Evolutionary conservation across 2,888 invertebrate species (phyloP).

Genomic region (Andrena trimmerana): DNA sequence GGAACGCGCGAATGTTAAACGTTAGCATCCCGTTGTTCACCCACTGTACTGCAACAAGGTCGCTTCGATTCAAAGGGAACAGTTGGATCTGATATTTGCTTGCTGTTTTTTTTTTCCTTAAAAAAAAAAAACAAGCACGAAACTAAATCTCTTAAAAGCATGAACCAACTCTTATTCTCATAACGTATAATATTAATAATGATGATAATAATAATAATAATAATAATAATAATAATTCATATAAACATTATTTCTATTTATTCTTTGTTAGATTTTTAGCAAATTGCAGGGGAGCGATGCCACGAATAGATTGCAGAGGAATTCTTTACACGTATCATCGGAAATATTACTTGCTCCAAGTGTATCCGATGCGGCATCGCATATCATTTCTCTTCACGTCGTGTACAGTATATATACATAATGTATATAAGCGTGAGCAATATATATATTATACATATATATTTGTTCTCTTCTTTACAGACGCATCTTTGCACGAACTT

Average conservation of each 20-base stretch:
- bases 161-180: slow-evolving; percentile 81
- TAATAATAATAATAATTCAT: slow-evolving; percentile 81
- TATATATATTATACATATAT: slow-evolving; percentile 80
- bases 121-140: slow-evolving; percentile 78
- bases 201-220: slow-evolving; percentile 72
- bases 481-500: slow-evolving; percentile 52
- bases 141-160: slow-evolving; percentile 83
- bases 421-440: slow-evolving; percentile 77
- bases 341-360: slow-evolving; percentile 61
- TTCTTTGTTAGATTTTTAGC: slow-evolving; percentile 74
- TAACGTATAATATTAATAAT: slow-evolving; percentile 79
- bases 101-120: slow-evolving; percentile 28
- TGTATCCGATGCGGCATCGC: slow-evolving; percentile 48
- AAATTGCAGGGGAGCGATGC: slow-evolving; percentile 69
- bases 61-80: slow-evolving; percentile 77
- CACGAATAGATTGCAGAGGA: slow-evolving; percentile 64
- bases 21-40: not conserved
- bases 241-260: slow-evolving; percentile 84
- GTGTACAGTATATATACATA: slow-evolving; percentile 77
- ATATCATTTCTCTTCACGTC: slow-evolving; percentile 48
- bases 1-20: not conserved
- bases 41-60: not conserved
- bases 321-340: slow-evolving; percentile 63
- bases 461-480: slow-evolving; percentile 60
- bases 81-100: slow-evolving; percentile 73